These are phyloP conservation scores for Platorchestia sp. DNA, from an alignment of 1,140 invertebrate species.

Conservation along the genomic window DNA sequence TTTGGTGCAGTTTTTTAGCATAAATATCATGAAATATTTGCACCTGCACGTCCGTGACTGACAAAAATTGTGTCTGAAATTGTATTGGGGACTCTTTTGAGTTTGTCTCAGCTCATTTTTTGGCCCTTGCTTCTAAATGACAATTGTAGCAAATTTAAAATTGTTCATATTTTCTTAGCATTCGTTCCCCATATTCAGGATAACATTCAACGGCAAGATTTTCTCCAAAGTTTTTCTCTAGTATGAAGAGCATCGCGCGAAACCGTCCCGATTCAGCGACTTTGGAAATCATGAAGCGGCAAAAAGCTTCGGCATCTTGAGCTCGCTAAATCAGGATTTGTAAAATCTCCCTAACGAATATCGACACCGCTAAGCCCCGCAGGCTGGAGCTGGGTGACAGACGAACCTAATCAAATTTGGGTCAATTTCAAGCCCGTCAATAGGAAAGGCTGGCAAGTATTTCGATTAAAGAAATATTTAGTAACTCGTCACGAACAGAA, in stretches of 20 bases:
- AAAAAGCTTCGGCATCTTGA: no score
- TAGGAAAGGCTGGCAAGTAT: neutral
- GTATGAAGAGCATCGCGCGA: neutral
- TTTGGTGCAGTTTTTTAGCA: neutral
- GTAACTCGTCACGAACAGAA: neutral
- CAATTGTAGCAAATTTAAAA: neutral
- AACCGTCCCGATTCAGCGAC: neutral
- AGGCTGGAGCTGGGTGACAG: neutral
- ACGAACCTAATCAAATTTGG: neutral
- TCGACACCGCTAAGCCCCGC: neutral
- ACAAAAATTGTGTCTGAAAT: neutral
- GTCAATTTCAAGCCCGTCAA: neutral
- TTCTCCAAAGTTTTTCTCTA: neutral
- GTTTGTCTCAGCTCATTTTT: neutral
- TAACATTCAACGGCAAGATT: neutral
- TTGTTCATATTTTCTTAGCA: neutral
- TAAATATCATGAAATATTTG: neutral
- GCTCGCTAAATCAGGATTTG: no score
- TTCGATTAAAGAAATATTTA: neutral
- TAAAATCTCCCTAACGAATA: neutral
- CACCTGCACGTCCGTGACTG: neutral
- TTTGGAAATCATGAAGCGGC: no score
- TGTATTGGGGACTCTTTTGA: neutral
- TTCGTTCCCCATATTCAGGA: neutral
- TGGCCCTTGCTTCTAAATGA: neutral